phyloP scores from a whole-genome alignment of 1,140 invertebrate species.

The Agrypnia vestita region DNA sequence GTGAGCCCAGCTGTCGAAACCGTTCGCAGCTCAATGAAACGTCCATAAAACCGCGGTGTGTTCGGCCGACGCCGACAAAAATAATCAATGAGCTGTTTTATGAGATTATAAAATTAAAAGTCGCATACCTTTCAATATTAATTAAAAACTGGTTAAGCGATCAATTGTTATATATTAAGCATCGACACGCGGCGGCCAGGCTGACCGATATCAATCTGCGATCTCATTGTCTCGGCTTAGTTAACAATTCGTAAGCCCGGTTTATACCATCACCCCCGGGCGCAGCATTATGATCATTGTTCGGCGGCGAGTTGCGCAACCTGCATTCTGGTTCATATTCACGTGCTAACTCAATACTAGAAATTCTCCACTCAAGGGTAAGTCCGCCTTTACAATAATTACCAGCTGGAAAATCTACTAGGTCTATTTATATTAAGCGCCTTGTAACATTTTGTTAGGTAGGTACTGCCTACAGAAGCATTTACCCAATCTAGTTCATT shows the following conservation, averaged over 20 bases:
- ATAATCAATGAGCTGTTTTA: conserved; percentile 26
- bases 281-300: conserved; percentile 51
- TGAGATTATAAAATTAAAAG: conserved; percentile 42
- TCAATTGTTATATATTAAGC: conserved; percentile 57
- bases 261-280: conserved; percentile 47
- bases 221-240: conserved; percentile 51
- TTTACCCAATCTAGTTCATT: neutral
- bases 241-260: conserved; percentile 46
- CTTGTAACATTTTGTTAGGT: neutral
- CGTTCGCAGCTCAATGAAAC: neutral
- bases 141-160: conserved; percentile 55
- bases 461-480: neutral
- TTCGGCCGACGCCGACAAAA: neutral
- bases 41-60: neutral
- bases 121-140: conserved; percentile 54
- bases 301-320: conserved; percentile 49
- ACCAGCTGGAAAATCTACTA: conserved; percentile 21
- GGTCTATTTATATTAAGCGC: conserved; percentile 4
- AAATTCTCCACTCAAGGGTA: conserved; percentile 52
- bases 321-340: conserved; percentile 56
- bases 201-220: conserved; percentile 50
- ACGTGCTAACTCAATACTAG: conserved; percentile 54
- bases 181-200: conserved; percentile 46
- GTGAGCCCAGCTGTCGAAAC: no score
- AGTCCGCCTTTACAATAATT: conserved; percentile 41